These are phyloP conservation scores for Turdus rufiventris DNA, from an alignment of 2,113 vertebrate species.

Conservation along the genomic window DNA sequence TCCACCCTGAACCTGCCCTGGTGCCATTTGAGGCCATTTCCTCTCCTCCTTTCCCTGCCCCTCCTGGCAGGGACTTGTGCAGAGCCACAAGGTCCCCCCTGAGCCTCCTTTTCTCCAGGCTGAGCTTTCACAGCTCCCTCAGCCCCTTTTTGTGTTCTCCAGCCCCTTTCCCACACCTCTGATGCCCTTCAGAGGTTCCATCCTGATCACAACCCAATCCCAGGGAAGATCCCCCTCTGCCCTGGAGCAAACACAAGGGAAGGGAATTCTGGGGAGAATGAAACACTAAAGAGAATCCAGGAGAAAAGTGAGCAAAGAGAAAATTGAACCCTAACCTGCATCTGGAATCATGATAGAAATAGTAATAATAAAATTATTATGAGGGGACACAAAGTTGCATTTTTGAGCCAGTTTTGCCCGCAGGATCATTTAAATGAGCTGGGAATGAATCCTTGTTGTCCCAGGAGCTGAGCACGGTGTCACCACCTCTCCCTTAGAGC, in stretches of 20 bases:
- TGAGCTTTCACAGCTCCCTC: neutral
- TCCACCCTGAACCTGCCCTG: too few relatives aligned
- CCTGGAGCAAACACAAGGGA: neutral
- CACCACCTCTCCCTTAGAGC: neutral
- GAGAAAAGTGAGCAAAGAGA: too few relatives aligned
- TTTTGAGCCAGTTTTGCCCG: neutral
- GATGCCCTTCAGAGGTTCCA: neutral
- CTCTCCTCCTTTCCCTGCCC: neutral
- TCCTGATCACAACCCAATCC: neutral
- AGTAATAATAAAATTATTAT: too few relatives aligned
- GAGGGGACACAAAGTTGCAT: rapidly evolving
- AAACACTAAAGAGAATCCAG: too few relatives aligned
- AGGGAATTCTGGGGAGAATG: too few relatives aligned
- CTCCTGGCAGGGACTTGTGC: neutral
- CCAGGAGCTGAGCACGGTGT: neutral
- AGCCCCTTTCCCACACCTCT: neutral
- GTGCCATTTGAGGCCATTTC: too few relatives aligned
- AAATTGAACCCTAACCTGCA: too few relatives aligned
- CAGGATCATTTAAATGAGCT: neutral
- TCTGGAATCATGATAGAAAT: too few relatives aligned
- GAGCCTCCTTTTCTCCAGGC: neutral
- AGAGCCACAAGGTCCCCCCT: neutral
- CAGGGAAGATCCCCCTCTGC: neutral
- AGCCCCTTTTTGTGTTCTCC: neutral
- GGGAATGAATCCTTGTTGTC: rapidly evolving